Evolutionary conservation across 30 jellyfish, hydroid and myxozoan genomes (phyloP), one percentile per base, ranked within the genome.

Genomic region (Haliclystus octoradiatus): DNA sequence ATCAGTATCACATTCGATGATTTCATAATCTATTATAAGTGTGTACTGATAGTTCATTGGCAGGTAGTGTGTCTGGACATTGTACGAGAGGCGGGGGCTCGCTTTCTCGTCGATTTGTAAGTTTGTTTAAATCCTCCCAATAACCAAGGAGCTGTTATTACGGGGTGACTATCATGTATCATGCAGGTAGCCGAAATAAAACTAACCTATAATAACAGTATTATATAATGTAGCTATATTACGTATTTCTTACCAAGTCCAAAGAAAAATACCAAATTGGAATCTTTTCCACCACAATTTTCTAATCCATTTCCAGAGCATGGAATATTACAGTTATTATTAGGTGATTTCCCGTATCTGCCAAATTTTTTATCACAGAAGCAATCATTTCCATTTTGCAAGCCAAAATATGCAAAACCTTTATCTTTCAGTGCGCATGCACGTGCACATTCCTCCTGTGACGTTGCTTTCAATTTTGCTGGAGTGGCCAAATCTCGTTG

Each of bases 371-470:
- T 85, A 3, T 94, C 94, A 57, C 96, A 85, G 76, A 33, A 85
- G 61, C 96, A 85, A 13, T 75, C 80, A 24, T 62, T 79, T 50
- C 96, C 96, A 75, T 72, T 53, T 65, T 85, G 96, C 70, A 85
- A 74, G 27, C 96, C 96, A 68, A 85, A 85, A 70, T 85, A 85
- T 2, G 96, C 89, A 50, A 47, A 85, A 22, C 86, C 72, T 26
- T 85, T 85, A 73, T 85, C 96, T 68, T 78, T 92, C 69, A 76
- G 50, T 28, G 96, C 94, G 78, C 96, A 85, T 49, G 96, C 93
- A 28, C 82, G 70, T 1, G 62, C 96, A 33, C 96, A 85, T 35
- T 79, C 92, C 73, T 85, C 96, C 71, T 85, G 96, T 32, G 94
- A 72, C 25, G 76, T 68, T 25, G 84, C 64, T 26, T 66, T 61